Base-by-base conservation (phyloP, 1,140 invertebrate species). In the Drosophila mauritiana region DNA sequence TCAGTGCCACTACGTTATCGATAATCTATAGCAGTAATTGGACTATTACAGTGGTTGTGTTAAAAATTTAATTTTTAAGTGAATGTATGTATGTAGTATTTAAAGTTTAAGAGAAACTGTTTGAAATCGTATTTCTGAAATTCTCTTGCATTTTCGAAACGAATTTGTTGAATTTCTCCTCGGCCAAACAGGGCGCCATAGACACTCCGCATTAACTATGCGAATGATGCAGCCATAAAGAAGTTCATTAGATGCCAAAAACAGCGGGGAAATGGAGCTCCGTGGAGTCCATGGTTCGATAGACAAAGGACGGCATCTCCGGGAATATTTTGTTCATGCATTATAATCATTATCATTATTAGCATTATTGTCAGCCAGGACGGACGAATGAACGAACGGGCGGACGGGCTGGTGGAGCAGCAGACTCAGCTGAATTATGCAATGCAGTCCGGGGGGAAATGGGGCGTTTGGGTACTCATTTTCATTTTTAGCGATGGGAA, bases 271-370 rank as follows among this genome's bases (percentile, higher is more conserved):
- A 27, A 34, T 25, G n/a, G 27, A 31, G 25, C 34, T 17, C 22
- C 27, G 11, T 36, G 58, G 36, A 34, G 70, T 22, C 3, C n/a
- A 56, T 58, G 63, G 53, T 76, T 68, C 73, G 74, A 76, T 76
- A 68, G 73, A 76, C 69, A 73, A 73, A 73, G 67, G 45, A 53
- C 22, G 64, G 68, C 69, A 73, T 73, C 40, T 67, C 54, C 54
- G 25, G 61, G 63, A 49, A 53, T 76, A 75, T 76, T 76, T 67
- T 75, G 73, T 76, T 55, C 62, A 65, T 65, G 58, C 53, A 56
- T 76, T 77, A 68, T 69, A 68, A 76, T 76, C 62, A 76, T 76
- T 76, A 76, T 59, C 73, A 76, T 76, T 77, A 77, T 77, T 77
- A 77, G 73, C 73, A 77, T 77, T 77, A 77, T 77, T 77, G 74